Evolutionary conservation across 2,113 vertebrate species (phyloP).

Genomic region (Lamprotornis superbus): DNA sequence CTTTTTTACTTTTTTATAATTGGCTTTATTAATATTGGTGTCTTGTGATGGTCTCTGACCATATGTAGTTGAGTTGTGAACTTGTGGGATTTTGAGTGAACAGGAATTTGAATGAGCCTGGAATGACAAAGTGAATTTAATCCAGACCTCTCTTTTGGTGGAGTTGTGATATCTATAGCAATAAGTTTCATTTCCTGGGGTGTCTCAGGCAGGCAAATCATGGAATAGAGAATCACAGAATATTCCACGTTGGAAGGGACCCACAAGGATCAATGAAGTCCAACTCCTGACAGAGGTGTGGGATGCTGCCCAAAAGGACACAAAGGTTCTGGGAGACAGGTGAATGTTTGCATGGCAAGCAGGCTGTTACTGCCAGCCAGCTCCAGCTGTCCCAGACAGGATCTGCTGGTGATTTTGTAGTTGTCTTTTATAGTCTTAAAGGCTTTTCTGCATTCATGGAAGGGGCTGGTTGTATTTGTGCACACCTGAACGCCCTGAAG

Average conservation of each 20-base stretch:
- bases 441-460: neutral
- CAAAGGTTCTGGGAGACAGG: neutral
- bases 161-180: neutral
- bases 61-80: accelerated
- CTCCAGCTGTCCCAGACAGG: neutral
- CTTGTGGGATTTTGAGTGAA: neutral
- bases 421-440: neutral
- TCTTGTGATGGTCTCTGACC: neutral
- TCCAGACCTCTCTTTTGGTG: neutral
- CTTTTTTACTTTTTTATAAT: neutral
- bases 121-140: neutral
- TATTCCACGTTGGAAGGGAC: neutral
- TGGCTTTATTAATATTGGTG: neutral
- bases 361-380: neutral
- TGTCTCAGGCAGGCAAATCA: neutral
- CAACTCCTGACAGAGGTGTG: neutral
- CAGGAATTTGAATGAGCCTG: neutral
- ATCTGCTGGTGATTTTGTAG: neutral
- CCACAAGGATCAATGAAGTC: neutral
- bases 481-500: neutral
- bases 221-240: neutral
- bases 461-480: neutral
- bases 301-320: neutral
- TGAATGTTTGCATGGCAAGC: neutral
- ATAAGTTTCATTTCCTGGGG: neutral